phyloP scores from a whole-genome alignment of 2,797 vertebrate genomes.

The Lepilemur ruficaudatus region DNA sequence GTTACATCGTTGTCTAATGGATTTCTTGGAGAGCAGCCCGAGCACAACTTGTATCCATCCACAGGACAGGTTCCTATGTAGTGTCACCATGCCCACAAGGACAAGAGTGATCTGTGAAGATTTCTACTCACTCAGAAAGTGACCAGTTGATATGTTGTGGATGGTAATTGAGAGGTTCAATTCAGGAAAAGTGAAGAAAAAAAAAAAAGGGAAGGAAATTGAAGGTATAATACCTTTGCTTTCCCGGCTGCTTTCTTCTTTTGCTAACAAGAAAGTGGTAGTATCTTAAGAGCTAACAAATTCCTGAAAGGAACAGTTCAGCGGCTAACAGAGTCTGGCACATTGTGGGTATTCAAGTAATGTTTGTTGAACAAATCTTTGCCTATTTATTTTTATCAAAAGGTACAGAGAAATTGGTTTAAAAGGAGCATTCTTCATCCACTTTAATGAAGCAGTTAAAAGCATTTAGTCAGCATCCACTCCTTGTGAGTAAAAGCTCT shows the following conservation, averaged over 20 bases:
- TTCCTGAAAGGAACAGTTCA: neutral
- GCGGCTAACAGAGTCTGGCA: neutral
- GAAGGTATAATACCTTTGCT: neutral
- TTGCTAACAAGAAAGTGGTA: neutral
- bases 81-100: neutral
- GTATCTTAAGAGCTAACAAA: neutral
- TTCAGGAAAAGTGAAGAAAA: neutral
- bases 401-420: neutral
- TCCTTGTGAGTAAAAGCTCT: neutral
- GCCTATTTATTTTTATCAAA: neutral
- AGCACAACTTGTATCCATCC: constrained; percentile 18
- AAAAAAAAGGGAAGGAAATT: neutral
- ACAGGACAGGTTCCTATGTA: neutral
- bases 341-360: neutral
- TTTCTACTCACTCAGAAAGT: constrained; percentile 19
- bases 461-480: neutral
- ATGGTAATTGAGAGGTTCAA: neutral
- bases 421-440: neutral
- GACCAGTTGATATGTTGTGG: neutral
- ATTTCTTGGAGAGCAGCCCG: constrained; percentile 49
- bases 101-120: neutral
- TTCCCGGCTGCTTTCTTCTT: neutral
- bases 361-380: neutral
- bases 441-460: neutral
- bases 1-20: neutral